Base-by-base conservation (phyloP, 2,113 vertebrate species). In the Paralichthys olivaceus region DNA sequence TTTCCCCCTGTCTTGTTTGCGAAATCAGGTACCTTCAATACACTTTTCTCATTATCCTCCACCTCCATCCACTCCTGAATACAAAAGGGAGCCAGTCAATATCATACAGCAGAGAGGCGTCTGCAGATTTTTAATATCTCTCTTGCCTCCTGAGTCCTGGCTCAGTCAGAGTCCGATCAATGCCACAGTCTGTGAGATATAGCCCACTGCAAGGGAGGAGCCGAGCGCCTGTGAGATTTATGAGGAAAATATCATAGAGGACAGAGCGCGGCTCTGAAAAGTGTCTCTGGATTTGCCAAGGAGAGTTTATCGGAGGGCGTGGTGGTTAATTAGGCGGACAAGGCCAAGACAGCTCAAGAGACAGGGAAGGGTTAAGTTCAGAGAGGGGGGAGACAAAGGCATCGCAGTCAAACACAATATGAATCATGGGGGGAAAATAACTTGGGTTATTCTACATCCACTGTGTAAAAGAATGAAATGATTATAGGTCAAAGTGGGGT, bases 71-170 rank as follows among this genome's bases (percentile, higher is more conserved):
- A 72, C 76, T 70, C 71, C 84, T 84, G 84, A 87, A 92, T 89
- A 86, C 76, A 84, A 80, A 85, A 75, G 67, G 43, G 8, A 60
- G 62, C 32, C 37, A 66, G 87, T 90, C 87, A 81, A 92, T 92
- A 90, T 89, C 84, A 90, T 70, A 85, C 26, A 83, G 84, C 80
- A 76, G 62, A 79, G 78, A 89, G 61, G 85, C 40, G 57, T 81
- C 80, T 79, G 85, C 88, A 84, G 86, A 83, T 88, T 90, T 87
- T 90, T 87, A 83, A 90, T 91, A 90, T 92, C 87, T 86, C 80
- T 84, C 71, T 82, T 87, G 80, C 87, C 90, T 89, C 84, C 80
- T 11, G 87, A 85, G 82, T 86, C 83, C 72, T 83, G 74, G 74
- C 71, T 85, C 68, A 77, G 90, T 32, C 75, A 51, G 79, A 81